phyloP scores from a whole-genome alignment of 1,140 invertebrate genomes.

The Bilobella aurantiaca region DNA sequence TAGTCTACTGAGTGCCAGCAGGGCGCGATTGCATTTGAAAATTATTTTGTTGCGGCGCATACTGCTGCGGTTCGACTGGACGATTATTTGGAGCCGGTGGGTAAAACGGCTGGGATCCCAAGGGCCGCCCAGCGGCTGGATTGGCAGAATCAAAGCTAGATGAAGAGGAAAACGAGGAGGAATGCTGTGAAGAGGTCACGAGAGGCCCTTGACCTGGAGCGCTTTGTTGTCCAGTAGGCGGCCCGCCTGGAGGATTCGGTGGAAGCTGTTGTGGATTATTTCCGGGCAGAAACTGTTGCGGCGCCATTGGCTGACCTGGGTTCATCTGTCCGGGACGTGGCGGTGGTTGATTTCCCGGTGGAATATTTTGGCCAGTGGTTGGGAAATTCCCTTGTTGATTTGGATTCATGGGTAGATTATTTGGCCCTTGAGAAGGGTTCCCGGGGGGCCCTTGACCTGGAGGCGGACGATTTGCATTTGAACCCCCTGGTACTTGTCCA shows the following conservation, averaged over 20 bases:
- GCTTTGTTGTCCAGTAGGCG: not conserved
- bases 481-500: not conserved
- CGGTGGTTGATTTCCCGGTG: not conserved
- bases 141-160: not conserved
- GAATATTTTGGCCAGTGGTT: not conserved
- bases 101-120: not conserved
- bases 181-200: not conserved
- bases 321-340: not conserved
- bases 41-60: not conserved
- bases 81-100: not conserved
- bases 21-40: not conserved
- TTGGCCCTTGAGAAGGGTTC: not conserved
- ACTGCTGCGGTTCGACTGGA: not conserved
- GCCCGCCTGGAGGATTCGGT: too few species aligned
- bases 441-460: not conserved
- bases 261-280: not conserved
- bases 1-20: not conserved
- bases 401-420: not conserved
- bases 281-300: not conserved
- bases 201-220: not conserved
- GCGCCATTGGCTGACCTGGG: not conserved
- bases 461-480: not conserved
- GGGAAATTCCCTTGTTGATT: not conserved
- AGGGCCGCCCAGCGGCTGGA: not conserved
- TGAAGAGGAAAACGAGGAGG: not conserved